Base-by-base conservation (phyloP, 2,888 invertebrate species). In the Cataglyphis altisquamis region DNA sequence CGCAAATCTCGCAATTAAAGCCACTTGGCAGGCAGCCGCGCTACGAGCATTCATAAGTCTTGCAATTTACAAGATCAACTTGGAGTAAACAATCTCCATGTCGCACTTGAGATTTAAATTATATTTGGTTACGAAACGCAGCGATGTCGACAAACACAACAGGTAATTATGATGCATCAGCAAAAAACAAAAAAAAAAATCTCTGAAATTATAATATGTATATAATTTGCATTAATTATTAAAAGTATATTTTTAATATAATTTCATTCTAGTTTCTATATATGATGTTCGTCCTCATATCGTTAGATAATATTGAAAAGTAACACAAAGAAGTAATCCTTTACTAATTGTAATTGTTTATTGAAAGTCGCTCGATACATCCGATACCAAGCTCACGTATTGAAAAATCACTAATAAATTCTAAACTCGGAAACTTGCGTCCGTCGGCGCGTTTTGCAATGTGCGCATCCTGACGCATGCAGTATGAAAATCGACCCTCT, bases 1-100 rank as follows among this genome's bases (percentile, higher is more conserved):
- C 75, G 48, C 82, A 66, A 68, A 68, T 73, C 66, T 73, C 72
- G 67, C 62, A 57, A 80, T 72, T 66, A 72, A 84, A 78, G 78
- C 78, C 60, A 72, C 60, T 80, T 80, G 72, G 78, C 72, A 72
- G 72, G 62, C 48, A 70, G 45, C 41, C 39, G 45, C 60, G 45
- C 45, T 62, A 36, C 60, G 60, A 72, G 72, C 78, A 80, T 72
- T 80, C 72, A 72, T 80, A 80, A 80, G 72, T 72, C 45, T 60
- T 48, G 78, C 41, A 78, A 78, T 70, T 70, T 60, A 18, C 36
- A 60, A 80, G 36, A 80, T 72, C 60, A 62, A 78, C 45, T 70
- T 70, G 60, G 45, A 36, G 60, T 48, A 80, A 80, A 80, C 78
- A 78, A 70, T 80, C 60, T 72, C 21, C 12, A n/a, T 72, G 60